Percentiles rank a stretch among this genome's conserved stretches.
These are phyloP conservation scores for Megaptera novaeangliae DNA, from an alignment of 2,113 vertebrate genomes.

Conservation along the genomic window DNA sequence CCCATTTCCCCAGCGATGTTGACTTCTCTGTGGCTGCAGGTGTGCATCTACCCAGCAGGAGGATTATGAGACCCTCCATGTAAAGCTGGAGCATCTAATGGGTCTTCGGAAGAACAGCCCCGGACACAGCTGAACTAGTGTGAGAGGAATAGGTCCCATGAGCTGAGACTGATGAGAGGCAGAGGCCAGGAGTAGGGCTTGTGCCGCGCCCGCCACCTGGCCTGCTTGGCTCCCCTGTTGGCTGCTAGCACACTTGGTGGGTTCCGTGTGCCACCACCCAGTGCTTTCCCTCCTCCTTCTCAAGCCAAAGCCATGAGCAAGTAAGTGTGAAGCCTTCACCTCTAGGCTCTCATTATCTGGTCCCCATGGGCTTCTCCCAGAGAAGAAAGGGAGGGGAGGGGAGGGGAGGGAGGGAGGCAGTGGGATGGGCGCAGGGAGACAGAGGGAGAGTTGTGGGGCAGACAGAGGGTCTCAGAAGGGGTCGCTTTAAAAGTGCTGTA, in stretches of 20 bases:
- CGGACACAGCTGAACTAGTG: neutral
- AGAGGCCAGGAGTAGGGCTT: neutral
- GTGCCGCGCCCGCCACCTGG: accelerated
- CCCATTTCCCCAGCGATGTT: neutral
- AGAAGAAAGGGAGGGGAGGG: neutral
- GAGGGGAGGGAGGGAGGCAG: accelerated
- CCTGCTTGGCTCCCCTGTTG: too few relatives aligned
- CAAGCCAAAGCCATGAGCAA: neutral
- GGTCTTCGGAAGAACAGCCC: neutral
- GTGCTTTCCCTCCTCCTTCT: neutral
- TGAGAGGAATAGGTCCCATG: neutral
- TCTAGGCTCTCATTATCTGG: neutral
- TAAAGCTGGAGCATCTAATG: neutral
- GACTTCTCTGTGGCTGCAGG: neutral
- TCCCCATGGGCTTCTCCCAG: neutral
- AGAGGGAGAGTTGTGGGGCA: accelerated
- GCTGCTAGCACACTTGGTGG: neutral
- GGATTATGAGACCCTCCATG: neutral
- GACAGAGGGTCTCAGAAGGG: neutral
- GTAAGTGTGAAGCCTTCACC: neutral
- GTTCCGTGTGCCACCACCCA: neutral
- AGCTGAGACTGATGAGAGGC: neutral
- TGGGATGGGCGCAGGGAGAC: neutral
- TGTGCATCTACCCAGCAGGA: neutral
- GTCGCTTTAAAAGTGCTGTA: neutral